Conservation (phyloP, 2,888 invertebrate genomes). For the Suillia variegata region DNA sequence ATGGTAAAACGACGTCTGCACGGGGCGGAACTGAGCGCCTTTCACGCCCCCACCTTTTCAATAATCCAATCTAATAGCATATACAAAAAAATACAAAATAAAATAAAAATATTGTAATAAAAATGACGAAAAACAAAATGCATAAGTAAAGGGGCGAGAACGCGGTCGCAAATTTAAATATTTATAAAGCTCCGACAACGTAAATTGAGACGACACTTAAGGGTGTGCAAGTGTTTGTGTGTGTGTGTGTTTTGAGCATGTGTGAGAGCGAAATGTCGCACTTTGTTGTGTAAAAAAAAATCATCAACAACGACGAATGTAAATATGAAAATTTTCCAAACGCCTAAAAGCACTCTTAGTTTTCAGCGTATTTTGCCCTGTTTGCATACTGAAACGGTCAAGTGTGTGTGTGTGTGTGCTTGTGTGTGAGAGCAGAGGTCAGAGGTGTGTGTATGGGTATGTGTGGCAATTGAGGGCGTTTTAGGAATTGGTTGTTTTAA, state of each 20-base stretch:
- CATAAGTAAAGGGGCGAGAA: background rate
- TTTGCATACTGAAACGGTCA: background rate
- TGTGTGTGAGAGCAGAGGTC: background rate
- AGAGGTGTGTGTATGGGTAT: conserved; percentile 1
- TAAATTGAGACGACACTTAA: conserved; percentile 11
- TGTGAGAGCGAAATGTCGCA: background rate
- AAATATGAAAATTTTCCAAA: background rate
- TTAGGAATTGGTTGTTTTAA: too few relatives aligned
- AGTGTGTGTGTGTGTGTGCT: background rate
- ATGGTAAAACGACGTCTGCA: background rate
- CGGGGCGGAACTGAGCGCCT: background rate
- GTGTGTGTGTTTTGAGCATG: conserved; percentile 3
- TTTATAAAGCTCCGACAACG: conserved; percentile 17
- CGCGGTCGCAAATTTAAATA: conserved; percentile 8
- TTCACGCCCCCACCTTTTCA: background rate
- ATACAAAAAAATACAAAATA: conserved; percentile 13
- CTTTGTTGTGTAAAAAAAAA: conserved; percentile 1
- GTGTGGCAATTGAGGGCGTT: background rate
- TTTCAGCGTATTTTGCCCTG: background rate
- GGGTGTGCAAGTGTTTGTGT: background rate
- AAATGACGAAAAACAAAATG: background rate
- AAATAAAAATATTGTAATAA: conserved; percentile 14
- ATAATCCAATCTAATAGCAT: conserved; percentile 12
- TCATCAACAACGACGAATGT: background rate
- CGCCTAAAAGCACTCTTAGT: background rate